Conservation (phyloP, 2,113 vertebrate species). For the Stegostoma tigrinum region DNA sequence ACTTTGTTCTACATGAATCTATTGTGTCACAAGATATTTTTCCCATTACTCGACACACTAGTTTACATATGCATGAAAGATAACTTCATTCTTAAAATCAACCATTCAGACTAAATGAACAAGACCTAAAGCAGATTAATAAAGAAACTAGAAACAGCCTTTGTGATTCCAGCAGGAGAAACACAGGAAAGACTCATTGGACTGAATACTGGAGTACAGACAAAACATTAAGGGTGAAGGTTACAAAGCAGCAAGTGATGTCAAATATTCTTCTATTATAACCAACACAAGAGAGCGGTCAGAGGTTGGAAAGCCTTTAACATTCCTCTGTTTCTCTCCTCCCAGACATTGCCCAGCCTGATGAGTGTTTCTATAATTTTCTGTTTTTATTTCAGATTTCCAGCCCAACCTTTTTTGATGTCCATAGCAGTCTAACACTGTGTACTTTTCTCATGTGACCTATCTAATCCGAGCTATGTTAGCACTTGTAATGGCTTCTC, state of each 20-base stretch:
- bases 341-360: neutral
- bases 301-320: neutral
- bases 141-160: neutral
- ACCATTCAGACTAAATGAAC: neutral
- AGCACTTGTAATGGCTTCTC: too few species aligned
- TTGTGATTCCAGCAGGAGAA: neutral
- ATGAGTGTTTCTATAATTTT: neutral
- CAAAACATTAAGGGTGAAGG: neutral
- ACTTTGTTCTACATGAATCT: neutral
- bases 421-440: too few species aligned
- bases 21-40: neutral
- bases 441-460: too few species aligned
- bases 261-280: too few species aligned
- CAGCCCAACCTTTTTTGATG: neutral
- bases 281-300: neutral
- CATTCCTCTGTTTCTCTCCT: neutral
- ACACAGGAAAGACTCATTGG: neutral
- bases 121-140: neutral
- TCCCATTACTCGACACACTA: neutral
- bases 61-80: neutral
- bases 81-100: neutral
- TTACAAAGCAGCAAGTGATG: neutral
- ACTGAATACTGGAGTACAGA: neutral
- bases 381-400: neutral
- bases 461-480: too few species aligned